Evolutionary conservation across 2,888 invertebrate species (phyloP), one percentile per base, ranked within the genome.

Genomic region (Macrostomum cliftonense): DNA sequence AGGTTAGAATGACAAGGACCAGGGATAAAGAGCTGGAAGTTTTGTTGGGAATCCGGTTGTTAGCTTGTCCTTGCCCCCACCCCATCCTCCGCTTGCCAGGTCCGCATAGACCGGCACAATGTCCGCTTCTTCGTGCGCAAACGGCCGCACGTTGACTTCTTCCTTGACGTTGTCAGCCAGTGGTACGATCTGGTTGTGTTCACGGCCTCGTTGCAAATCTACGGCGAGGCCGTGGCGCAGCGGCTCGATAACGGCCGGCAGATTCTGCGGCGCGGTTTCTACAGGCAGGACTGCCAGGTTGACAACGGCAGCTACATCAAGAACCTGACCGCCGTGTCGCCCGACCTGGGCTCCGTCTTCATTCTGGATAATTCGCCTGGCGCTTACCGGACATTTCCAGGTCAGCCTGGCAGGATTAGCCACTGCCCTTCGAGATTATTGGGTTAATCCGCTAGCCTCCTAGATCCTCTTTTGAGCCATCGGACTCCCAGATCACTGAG

Each of bases 141-240:
- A 73, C 77, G 97, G 72, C 97, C 97, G 40, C 97, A 99, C 73
- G 97, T 99, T 51, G 97, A 99, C 72, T 95, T 83, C 74, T 99
- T 99, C 75, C 77, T 99, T 70, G 85, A 91, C 74, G 83, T 89
- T 71, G 95, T 93, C 75, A 87, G 87, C 54, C 85, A 89, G 67
- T 93, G 97, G 97, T 99, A 91, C 70, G 93, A 95, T 71, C 74
- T 97, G 67, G 95, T 95, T 53, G 85, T 97, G 52, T 99, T 95
- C 72, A 99, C 97, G 36, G 97, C 97, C 46, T 93, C 91, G 61
- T 95, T 99, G 95, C 95, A 99, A 76, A 95, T 97, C 61, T 99
- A 99, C 73, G 97, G 97, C 54, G 87, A 93, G 53, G 95, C 93
- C 45, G 97, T 99, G 42, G 93, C 95, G 28, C 97, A 99, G 71